These are phyloP conservation scores for Caenorhabditis sp. DNA, from an alignment of 2,888 invertebrate species.

Conservation along the genomic window DNA sequence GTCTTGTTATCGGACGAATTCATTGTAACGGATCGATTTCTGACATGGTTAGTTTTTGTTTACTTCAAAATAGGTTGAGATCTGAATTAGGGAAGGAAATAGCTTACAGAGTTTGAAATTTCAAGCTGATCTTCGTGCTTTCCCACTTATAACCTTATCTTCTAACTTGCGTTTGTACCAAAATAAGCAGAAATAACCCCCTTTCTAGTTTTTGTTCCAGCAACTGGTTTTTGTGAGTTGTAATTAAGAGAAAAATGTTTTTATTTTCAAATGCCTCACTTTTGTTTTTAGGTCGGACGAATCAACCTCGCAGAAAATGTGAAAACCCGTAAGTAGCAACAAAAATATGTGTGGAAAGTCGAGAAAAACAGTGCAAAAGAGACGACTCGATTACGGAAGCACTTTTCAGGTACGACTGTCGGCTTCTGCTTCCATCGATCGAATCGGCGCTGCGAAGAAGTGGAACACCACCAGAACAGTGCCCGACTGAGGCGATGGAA, in stretches of 20 bases:
- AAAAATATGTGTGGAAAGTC: not conserved
- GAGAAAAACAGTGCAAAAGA: not conserved
- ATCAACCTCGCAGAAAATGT: not conserved
- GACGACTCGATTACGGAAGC: not conserved
- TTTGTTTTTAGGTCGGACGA: constrained; percentile 40
- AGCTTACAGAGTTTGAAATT: constrained; percentile 34
- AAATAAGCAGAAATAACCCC: too few relatives aligned
- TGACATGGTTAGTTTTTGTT: constrained; percentile 17
- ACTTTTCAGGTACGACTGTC: constrained; percentile 76
- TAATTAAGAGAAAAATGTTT: not conserved
- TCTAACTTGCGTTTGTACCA: too few relatives aligned
- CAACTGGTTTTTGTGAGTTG: not conserved
- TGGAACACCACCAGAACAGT: constrained; percentile 82
- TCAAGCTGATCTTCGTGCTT: constrained; percentile 9
- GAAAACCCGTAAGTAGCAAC: constrained; percentile 28
- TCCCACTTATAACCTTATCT: too few relatives aligned
- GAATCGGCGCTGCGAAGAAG: constrained; percentile 82
- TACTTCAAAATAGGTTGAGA: not conserved
- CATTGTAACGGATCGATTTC: not conserved
- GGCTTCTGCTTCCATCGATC: constrained; percentile 69
- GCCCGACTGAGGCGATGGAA: constrained; percentile 82
- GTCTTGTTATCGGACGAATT: not conserved
- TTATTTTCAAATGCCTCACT: not conserved
- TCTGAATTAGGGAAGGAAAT: not conserved
- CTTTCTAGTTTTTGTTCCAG: not conserved